Percentiles rank a stretch among this genome's conserved stretches.
phyloP scores from a whole-genome alignment of 2,888 invertebrate species.

The Andrena fulva region DNA sequence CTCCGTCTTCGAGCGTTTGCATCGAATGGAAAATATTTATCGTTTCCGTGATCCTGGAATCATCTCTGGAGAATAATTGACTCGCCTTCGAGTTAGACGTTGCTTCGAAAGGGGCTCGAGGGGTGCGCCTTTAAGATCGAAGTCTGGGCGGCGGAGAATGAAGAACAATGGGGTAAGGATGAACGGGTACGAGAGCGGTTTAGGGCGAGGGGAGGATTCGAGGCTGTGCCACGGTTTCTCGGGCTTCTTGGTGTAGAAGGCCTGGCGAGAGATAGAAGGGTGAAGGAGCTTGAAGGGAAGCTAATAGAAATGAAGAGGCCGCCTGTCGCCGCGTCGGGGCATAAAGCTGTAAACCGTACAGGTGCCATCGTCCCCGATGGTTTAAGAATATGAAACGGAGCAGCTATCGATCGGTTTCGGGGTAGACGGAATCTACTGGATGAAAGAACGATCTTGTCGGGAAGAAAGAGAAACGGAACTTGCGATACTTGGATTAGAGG shows the following conservation, averaged over 20 bases:
- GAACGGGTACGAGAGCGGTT: conserved; percentile 60
- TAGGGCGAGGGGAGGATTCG: conserved; percentile 59
- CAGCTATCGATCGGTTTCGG: conserved; percentile 3
- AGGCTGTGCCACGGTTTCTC: conserved; percentile 63
- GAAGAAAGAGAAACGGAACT: background rate
- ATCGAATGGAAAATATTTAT: conserved; percentile 43
- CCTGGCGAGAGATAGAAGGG: conserved; percentile 62
- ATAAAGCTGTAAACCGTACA: conserved; percentile 70
- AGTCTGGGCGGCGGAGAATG: conserved; percentile 65
- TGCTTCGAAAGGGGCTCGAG: conserved; percentile 39
- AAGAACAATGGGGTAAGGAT: conserved; percentile 76
- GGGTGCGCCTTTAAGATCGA: conserved; percentile 76
- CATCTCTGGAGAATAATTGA: conserved; percentile 48
- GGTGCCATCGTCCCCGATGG: conserved; percentile 56
- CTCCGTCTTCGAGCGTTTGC: background rate
- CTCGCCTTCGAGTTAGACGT: conserved; percentile 45
- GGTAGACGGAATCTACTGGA: background rate
- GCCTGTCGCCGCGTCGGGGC: conserved; percentile 77
- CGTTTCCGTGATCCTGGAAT: conserved; percentile 31
- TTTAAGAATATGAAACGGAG: conserved; percentile 34
- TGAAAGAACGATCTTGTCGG: background rate
- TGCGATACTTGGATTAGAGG: background rate
- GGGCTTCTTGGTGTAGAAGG: conserved; percentile 60
- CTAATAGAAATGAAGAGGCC: conserved; percentile 81
- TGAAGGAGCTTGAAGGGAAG: conserved; percentile 68